phyloP scores from a whole-genome alignment of 1,140 invertebrate species.

The Nasonia longicornis region DNA sequence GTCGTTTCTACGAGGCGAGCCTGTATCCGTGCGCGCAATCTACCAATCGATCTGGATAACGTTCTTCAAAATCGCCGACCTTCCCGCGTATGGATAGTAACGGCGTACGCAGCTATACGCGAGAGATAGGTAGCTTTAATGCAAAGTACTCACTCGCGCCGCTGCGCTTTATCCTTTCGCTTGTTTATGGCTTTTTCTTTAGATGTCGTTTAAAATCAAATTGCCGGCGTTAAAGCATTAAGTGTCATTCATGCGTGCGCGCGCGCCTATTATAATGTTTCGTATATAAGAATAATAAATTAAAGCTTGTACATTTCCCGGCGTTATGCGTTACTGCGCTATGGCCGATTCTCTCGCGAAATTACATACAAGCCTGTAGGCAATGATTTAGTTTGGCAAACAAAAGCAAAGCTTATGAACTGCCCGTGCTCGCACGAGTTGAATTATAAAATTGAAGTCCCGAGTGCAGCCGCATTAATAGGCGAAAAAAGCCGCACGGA shows the following conservation, averaged over 20 bases:
- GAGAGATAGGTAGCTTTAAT: not conserved
- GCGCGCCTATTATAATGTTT: conserved; percentile 2
- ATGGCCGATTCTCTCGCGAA: not conserved
- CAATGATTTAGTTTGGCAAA: not conserved
- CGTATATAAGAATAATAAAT: not conserved
- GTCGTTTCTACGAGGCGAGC: not conserved
- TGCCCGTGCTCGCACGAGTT: not conserved
- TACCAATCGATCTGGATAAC: conserved; percentile 18
- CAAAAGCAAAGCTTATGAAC: not conserved
- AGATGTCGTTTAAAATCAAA: conserved; percentile 14
- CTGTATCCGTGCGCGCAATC: conserved; percentile 14
- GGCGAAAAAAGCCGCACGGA: not conserved
- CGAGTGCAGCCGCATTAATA: not conserved
- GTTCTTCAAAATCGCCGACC: conserved; percentile 19
- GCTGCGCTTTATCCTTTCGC: not conserved
- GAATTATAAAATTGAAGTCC: not conserved
- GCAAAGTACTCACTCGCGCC: not conserved
- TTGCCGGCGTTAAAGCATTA: conserved; percentile 14
- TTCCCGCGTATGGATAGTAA: not conserved
- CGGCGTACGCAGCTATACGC: not conserved
- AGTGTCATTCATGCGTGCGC: conserved; percentile 13
- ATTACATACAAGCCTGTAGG: not conserved
- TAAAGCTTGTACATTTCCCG: not conserved
- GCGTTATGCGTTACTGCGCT: not conserved
- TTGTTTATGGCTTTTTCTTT: conserved; percentile 27